A percentile compares a stretch with the other conserved stretches of the same genome.
Evolutionary conservation across 2,113 vertebrate species (phyloP).

Genomic region (Osmerus mordax): DNA sequence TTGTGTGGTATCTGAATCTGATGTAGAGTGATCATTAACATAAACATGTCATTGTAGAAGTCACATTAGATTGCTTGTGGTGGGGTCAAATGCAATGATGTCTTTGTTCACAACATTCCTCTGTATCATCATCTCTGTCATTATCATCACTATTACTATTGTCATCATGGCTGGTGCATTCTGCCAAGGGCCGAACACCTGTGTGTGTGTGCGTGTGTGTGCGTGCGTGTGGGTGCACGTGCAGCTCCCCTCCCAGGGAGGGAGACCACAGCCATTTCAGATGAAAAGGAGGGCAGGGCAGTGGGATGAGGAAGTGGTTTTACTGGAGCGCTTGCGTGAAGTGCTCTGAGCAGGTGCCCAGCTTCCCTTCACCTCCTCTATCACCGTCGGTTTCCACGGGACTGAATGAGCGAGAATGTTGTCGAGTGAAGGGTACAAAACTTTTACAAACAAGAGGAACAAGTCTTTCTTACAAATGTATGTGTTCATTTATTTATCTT

Average conservation of each 20-base stretch:
- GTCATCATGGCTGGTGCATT: constrained; percentile 35
- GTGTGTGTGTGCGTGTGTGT: constrained; percentile 32
- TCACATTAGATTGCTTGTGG: constrained; percentile 27
- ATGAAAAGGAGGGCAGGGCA: constrained; percentile 56
- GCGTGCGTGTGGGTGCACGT: not conserved
- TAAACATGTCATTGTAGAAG: not conserved
- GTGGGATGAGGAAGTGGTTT: constrained; percentile 58
- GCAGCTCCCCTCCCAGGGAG: constrained; percentile 36
- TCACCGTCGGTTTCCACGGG: not conserved
- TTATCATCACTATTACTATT: constrained; percentile 40
- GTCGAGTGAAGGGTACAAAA: constrained; percentile 6
- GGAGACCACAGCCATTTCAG: constrained; percentile 52
- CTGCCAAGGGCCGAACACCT: constrained; percentile 66
- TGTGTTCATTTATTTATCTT: constrained; percentile 57
- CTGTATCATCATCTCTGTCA: constrained; percentile 47
- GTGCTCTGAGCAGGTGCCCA: constrained; percentile 58
- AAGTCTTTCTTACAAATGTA: constrained; percentile 44
- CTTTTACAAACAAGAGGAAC: constrained; percentile 26
- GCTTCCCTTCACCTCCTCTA: not conserved
- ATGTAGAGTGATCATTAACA: not conserved
- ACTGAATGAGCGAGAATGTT: not conserved
- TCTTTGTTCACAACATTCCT: constrained; percentile 22
- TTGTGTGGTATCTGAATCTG: not conserved
- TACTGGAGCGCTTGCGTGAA: constrained; percentile 25
- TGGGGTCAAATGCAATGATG: constrained; percentile 38